A percentile compares a stretch with the other conserved stretches of the same genome.
Evolutionary conservation across 1,140 invertebrate genomes (phyloP).

Genomic region (Drosophila ironensis): DNA sequence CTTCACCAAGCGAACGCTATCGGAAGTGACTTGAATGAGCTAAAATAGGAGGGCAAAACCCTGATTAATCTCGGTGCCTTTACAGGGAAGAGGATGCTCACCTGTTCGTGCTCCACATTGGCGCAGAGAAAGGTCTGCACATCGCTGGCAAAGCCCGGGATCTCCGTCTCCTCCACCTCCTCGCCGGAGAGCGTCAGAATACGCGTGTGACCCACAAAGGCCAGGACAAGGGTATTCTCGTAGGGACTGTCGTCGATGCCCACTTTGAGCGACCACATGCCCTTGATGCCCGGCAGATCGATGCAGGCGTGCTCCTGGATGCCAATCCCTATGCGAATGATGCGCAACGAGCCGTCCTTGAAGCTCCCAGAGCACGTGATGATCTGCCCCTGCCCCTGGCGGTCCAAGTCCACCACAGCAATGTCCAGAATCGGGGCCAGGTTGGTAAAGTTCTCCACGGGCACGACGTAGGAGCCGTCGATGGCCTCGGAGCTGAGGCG

Average conservation of each 20-base stretch:
- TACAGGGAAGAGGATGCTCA: constrained; percentile 82
- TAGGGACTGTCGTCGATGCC: constrained; percentile 83
- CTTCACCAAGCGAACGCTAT: constrained; percentile 87
- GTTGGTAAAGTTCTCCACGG: constrained; percentile 98
- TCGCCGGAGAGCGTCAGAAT: constrained; percentile 94
- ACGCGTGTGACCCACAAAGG: constrained; percentile 97
- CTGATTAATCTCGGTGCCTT: no score
- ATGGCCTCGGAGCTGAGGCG: constrained; percentile 94
- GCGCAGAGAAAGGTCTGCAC: constrained; percentile 96
- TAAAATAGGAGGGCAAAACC: no score
- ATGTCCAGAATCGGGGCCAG: constrained; percentile 98
- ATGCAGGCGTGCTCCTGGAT: constrained; percentile 99
- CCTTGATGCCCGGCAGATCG: constrained; percentile 98
- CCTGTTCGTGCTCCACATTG: constrained; percentile 92
- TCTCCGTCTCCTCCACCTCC: constrained; percentile 98
- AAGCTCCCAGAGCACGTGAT: constrained; percentile 98
- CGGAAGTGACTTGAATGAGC: constrained; percentile 87
- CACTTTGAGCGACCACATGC: constrained; percentile 96
- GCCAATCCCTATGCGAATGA: constrained; percentile 98
- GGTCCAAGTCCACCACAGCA: constrained; percentile 97
- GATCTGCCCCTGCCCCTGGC: constrained; percentile 98
- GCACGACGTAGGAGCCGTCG: constrained; percentile 94
- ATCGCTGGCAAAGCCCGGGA: constrained; percentile 93
- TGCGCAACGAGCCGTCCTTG: constrained; percentile 97
- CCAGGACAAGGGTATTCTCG: constrained; percentile 95